Evolutionary conservation across 2,888 invertebrate species (phyloP).

Genomic region (Cyclophora punctaria): DNA sequence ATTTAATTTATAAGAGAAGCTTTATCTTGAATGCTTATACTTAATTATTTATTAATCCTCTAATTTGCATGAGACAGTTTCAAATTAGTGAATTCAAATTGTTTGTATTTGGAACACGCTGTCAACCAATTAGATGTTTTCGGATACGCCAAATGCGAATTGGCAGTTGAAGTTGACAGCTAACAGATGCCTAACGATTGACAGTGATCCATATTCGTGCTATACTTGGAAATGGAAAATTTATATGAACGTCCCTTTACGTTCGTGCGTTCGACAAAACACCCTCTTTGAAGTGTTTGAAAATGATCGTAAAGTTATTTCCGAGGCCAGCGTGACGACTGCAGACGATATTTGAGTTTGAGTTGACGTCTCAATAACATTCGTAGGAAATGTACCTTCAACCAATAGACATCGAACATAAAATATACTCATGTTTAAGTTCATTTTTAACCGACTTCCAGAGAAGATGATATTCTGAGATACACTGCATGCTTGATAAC

Average conservation of each 20-base stretch:
- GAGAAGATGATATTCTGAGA: too few species aligned
- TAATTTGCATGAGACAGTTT: conserved; percentile 5
- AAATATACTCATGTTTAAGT: too few species aligned
- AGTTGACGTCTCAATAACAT: conserved; percentile 45
- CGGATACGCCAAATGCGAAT: conserved; percentile 40
- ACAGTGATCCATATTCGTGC: conserved; percentile 23
- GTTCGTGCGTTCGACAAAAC: conserved; percentile 38
- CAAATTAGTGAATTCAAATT: conserved; percentile 9
- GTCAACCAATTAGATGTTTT: conserved; percentile 55
- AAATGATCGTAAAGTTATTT: conserved; percentile 62
- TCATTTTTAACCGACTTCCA: too few species aligned
- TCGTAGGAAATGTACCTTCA: not conserved
- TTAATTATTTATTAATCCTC: too few species aligned
- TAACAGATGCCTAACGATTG: conserved; percentile 44
- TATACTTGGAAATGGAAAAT: conserved; percentile 40
- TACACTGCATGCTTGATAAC: too few species aligned
- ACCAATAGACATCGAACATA: not conserved
- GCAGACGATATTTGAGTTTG: conserved; percentile 35
- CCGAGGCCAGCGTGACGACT: conserved; percentile 33
- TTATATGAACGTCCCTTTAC: conserved; percentile 44
- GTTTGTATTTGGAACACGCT: conserved; percentile 55
- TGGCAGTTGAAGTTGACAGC: conserved; percentile 62
- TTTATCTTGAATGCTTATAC: conserved; percentile 3
- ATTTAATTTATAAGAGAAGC: not conserved
- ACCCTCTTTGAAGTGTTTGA: conserved; percentile 63